phyloP scores from a whole-genome alignment of 2,888 invertebrate species.

The Falcaria lacertinaria region DNA sequence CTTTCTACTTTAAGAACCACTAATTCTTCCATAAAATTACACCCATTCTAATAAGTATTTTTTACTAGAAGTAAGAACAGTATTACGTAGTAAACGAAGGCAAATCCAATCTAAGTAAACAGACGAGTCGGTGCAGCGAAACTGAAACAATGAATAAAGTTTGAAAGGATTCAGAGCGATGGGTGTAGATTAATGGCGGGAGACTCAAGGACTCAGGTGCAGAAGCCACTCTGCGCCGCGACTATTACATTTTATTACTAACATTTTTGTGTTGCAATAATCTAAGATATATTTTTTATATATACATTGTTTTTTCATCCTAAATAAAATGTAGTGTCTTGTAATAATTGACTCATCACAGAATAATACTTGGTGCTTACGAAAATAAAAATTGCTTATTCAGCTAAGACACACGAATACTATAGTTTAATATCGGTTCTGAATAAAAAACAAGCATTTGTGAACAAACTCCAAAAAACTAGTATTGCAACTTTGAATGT shows the following conservation, averaged over 20 bases:
- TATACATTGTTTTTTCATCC: too few species aligned
- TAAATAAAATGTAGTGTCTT: too few species aligned
- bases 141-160: conserved; percentile 69
- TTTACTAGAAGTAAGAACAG: conserved; percentile 29
- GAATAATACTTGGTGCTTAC: too few species aligned
- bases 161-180: conserved; percentile 48
- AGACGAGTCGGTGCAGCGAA: conserved; percentile 43
- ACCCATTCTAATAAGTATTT: conserved; percentile 8
- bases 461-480: too few species aligned
- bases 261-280: conserved; percentile 11
- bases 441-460: too few species aligned
- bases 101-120: conserved; percentile 58
- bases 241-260: conserved; percentile 20
- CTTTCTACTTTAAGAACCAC: too few species aligned
- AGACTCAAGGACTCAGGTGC: conserved; percentile 43
- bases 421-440: too few species aligned
- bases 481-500: too few species aligned
- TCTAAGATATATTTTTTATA: not conserved
- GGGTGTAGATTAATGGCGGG: conserved; percentile 45
- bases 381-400: too few species aligned
- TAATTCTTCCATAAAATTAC: too few species aligned
- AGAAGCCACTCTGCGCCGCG: conserved; percentile 34
- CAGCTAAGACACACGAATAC: too few species aligned
- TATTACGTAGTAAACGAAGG: conserved; percentile 37
- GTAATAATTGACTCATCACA: too few species aligned